These are phyloP conservation scores for Epinotia ramella DNA, from an alignment of 2,888 invertebrate genomes.

Conservation along the genomic window DNA sequence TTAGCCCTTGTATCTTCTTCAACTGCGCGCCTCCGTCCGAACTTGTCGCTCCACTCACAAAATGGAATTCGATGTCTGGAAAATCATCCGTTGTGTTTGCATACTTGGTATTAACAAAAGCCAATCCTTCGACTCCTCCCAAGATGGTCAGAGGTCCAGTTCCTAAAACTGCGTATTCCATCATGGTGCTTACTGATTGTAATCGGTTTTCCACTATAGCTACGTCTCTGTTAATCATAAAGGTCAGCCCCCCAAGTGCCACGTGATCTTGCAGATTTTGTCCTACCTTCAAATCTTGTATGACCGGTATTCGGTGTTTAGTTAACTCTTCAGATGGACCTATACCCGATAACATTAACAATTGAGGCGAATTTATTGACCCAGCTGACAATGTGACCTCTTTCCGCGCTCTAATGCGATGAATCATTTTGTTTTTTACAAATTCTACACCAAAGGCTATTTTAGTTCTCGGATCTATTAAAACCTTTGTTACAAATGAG, in stretches of 20 bases:
- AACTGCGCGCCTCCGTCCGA: constrained; percentile 94
- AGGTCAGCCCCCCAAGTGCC: constrained; percentile 93
- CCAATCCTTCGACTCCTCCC: constrained; percentile 96
- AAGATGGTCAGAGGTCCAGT: constrained; percentile 94
- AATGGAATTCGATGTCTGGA: constrained; percentile 96
- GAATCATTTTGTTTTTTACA: constrained; percentile 89
- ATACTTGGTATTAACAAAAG: constrained; percentile 95
- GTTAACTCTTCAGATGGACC: constrained; percentile 90
- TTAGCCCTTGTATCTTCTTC: constrained; percentile 91
- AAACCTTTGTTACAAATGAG: constrained; percentile 90
- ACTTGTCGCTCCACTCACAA: constrained; percentile 94
- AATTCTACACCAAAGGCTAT: constrained; percentile 94
- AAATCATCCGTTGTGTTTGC: constrained; percentile 92
- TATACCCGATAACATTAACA: constrained; percentile 96
- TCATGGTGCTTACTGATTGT: constrained; percentile 91
- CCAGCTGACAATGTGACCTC: constrained; percentile 97
- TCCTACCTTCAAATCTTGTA: constrained; percentile 93
- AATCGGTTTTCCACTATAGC: constrained; percentile 92
- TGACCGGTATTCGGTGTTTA: constrained; percentile 91
- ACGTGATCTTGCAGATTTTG: constrained; percentile 96
- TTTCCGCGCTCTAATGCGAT: constrained; percentile 90
- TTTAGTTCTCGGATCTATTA: constrained; percentile 90
- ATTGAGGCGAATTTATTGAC: constrained; percentile 96
- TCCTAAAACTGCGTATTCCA: constrained; percentile 93
- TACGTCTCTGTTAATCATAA: constrained; percentile 91